These are phyloP conservation scores for Meleagris gallopavo DNA, from an alignment of 2,113 vertebrate species.

Conservation along the genomic window DNA sequence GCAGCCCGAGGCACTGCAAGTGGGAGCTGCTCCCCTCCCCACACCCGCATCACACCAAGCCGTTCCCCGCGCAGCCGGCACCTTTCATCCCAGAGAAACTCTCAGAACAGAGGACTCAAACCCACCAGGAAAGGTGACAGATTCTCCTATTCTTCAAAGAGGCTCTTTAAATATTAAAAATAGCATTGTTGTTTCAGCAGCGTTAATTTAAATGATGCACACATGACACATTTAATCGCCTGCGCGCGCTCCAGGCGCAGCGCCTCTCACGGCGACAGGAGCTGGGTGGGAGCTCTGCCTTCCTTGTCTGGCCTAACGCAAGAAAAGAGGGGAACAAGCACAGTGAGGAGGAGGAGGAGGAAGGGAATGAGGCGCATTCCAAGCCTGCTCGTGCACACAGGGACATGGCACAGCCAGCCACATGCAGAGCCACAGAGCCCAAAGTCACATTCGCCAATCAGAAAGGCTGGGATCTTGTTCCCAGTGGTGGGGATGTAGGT, in stretches of 20 bases:
- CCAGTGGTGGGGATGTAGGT: not conserved
- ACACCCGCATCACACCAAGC: not conserved
- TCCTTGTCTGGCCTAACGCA: not conserved
- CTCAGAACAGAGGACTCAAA: constrained; percentile 49
- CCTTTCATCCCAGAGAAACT: constrained; percentile 64
- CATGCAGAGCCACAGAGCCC: not conserved
- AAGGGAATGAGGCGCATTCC: not conserved
- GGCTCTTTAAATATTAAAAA: constrained; percentile 74
- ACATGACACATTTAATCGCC: constrained; percentile 18
- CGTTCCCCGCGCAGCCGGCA: constrained; percentile 3
- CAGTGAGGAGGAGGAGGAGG: not conserved
- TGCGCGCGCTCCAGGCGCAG: not conserved
- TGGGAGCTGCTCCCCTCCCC: not conserved
- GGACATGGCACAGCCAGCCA: fast-evolving
- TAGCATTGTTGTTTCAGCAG: constrained; percentile 66
- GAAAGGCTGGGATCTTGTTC: fast-evolving
- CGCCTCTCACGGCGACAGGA: fast-evolving
- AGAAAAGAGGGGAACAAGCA: not conserved
- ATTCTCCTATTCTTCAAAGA: constrained; percentile 63
- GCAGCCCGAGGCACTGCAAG: fast-evolving
- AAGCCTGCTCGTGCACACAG: not conserved
- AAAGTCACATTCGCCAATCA: not conserved
- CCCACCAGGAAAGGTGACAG: constrained; percentile 67
- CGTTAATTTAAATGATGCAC: constrained; percentile 59
- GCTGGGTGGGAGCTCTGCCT: not conserved